Percentiles rank a stretch among this genome's conserved stretches.
phyloP scores from a whole-genome alignment of 2,797 vertebrate species.

The Pseudomugil gertrudae region DNA sequence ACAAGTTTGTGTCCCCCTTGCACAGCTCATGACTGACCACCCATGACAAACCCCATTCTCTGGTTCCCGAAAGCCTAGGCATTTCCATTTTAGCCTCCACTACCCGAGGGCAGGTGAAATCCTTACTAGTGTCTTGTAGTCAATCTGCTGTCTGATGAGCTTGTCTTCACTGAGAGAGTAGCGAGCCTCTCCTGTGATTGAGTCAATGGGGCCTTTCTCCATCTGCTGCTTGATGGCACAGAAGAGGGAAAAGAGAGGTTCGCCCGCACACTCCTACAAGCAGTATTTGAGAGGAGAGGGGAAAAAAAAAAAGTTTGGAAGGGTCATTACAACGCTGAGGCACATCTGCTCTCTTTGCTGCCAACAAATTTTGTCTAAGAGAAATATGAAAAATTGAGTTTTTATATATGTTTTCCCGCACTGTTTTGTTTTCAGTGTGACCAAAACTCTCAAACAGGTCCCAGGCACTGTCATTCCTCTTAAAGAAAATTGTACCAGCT shows the following conservation, averaged over 20 bases:
- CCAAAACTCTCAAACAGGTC: constrained; percentile 18
- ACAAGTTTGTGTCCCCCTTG: constrained; percentile 56
- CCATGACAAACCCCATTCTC: constrained; percentile 62
- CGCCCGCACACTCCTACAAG: constrained; percentile 93
- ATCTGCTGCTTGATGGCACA: constrained; percentile 99
- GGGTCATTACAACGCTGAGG: constrained; percentile 36
- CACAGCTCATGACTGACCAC: constrained; percentile 54
- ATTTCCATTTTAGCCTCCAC: constrained; percentile 35
- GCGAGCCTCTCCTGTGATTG: constrained; percentile 96
- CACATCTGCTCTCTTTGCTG: constrained; percentile 1
- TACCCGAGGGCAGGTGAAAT: constrained; percentile 46
- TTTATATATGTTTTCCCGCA: constrained; percentile 11
- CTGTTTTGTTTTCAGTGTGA: constrained; percentile 16
- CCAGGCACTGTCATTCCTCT: background rate
- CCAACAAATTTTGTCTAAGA: constrained; percentile 13
- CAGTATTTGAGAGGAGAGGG: constrained; percentile 33
- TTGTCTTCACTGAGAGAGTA: constrained; percentile 98
- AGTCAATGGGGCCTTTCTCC: constrained; percentile 98
- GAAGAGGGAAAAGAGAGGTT: constrained; percentile 96
- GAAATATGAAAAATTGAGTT: constrained; percentile 17
- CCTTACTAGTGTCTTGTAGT: constrained; percentile 97
- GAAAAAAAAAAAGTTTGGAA: constrained; percentile 21
- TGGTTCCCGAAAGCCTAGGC: constrained; percentile 57
- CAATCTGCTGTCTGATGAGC: constrained; percentile 98
- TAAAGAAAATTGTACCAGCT: too few relatives aligned